Evolutionary conservation across 2,113 vertebrate species (phyloP), one percentile per base, ranked within the genome.

Genomic region (Oncorhynchus nerka): DNA sequence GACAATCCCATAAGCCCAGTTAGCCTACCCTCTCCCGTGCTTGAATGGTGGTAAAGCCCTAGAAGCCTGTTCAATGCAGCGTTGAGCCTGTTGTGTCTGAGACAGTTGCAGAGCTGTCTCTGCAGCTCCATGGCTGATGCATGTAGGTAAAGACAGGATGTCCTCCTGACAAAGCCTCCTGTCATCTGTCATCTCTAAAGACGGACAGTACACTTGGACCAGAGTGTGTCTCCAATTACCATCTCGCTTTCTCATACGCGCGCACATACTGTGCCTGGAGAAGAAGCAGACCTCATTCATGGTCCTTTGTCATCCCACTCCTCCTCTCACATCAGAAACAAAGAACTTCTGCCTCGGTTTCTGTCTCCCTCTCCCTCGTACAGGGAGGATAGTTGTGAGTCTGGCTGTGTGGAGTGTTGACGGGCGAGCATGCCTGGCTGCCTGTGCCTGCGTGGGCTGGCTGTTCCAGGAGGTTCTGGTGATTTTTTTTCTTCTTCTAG

Each of bases 291-390:
- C 68, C 55, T 48, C 48, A 39, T 67, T 28, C 9, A 45, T 11
- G 9, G 39, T 45, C 39, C 45, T 62, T 49, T 24, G 20, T 30
- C 28, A 34, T 22, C 32, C 30, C 22, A 64, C 71, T 55, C 32
- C 72, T 55, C 68, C 28, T 28, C 68, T 61, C 73, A 70, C 64
- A 76, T 79, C 78, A 70, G 71, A 83, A 77, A 83, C 73, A 81
- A 75, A 83, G 79, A 69, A n/a, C 68, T 69, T 68, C 70, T 69
- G 67, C 71, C 80, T 79, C 74, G 13, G 75, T 85, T 85, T 84
- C 86, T 65, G 78, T 80, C 76, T 80, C 76, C 49, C 12, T 61
- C 28, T 24, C 59, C 24, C 62, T 55, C 65, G 68, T 24, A 66
- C 71, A 74, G 49, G 28, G 72, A 70, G 26, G 69, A 15, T 51